Evolutionary conservation across 2,113 vertebrate genomes (phyloP).

Genomic region (Esox niger): DNA sequence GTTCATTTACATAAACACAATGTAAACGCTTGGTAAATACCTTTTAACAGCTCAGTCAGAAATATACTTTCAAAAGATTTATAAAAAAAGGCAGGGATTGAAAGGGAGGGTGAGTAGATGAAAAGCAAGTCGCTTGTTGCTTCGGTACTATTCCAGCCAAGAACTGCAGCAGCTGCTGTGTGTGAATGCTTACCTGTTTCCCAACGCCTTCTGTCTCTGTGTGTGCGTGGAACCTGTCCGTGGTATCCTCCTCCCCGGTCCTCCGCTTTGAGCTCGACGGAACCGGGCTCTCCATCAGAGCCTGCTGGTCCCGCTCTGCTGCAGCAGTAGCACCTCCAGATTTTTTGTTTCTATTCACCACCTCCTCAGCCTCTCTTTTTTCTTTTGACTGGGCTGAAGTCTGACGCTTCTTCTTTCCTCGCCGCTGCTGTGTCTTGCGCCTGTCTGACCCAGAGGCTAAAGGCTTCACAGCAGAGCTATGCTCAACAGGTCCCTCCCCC

Average conservation of each 20-base stretch:
- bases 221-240: constrained; percentile 53
- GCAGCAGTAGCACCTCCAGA: constrained; percentile 46
- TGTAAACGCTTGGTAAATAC: neutral
- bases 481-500: constrained; percentile 55
- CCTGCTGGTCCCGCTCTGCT: constrained; percentile 58
- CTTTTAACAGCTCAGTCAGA: constrained; percentile 25
- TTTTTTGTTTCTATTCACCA: constrained; percentile 28
- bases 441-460: constrained; percentile 54
- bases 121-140: neutral
- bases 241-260: constrained; percentile 43
- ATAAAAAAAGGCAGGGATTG: constrained; percentile 17
- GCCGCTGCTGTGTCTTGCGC: constrained; percentile 80
- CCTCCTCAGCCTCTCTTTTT: constrained; percentile 42
- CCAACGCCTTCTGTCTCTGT: constrained; percentile 35
- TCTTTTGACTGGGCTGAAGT: constrained; percentile 44
- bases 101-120: neutral
- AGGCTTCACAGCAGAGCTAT: constrained; percentile 27
- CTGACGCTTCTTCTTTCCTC: constrained; percentile 65
- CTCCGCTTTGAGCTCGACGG: constrained; percentile 48
- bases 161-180: constrained; percentile 33
- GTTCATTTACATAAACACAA: neutral
- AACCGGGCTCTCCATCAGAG: constrained; percentile 60
- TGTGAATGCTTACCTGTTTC: constrained; percentile 53
- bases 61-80: constrained; percentile 23
- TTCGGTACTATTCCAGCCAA: neutral